phyloP scores from a whole-genome alignment of 2,888 invertebrate genomes.

The Pimpla rufipes region DNA sequence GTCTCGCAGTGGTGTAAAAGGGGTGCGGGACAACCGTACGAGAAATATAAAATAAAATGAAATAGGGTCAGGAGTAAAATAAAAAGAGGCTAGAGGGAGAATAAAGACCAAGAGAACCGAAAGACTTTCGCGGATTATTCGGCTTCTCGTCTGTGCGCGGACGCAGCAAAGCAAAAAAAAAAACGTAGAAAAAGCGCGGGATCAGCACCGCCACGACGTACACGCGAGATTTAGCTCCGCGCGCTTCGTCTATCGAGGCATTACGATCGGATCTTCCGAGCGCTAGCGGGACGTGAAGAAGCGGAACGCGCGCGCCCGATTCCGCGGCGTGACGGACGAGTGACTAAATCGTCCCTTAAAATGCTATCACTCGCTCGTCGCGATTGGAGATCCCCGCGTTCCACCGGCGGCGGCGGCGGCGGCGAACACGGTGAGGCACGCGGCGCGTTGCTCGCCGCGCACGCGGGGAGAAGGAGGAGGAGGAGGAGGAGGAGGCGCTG shows the following conservation, averaged over 20 bases:
- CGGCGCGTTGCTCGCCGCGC: constrained; percentile 18
- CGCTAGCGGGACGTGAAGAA: constrained; percentile 66
- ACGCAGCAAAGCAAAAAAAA: background rate
- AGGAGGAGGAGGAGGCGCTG: too few species aligned
- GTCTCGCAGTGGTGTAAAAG: constrained; percentile 42
- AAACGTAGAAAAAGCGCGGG: too few species aligned
- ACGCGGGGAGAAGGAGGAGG: too few species aligned
- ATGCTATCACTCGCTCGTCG: constrained; percentile 77
- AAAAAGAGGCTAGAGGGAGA: constrained; percentile 14
- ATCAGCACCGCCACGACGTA: too few species aligned
- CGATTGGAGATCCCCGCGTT: constrained; percentile 60
- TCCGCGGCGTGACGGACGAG: constrained; percentile 76
- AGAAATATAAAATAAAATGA: too few species aligned
- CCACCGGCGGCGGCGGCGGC: constrained; percentile 50
- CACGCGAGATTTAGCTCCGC: constrained; percentile 37
- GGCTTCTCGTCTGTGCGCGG: too few species aligned
- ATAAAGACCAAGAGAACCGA: too few species aligned
- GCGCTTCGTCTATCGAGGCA: constrained; percentile 55
- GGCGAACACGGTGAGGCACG: constrained; percentile 71
- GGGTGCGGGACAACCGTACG: constrained; percentile 18
- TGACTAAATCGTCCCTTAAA: constrained; percentile 82
- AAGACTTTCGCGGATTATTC: constrained; percentile 35
- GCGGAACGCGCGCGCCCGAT: constrained; percentile 63
- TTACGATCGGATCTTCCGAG: constrained; percentile 45
- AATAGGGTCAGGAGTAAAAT: too few species aligned